Base-by-base conservation (phyloP, 64 coral and sea anemone species). In the Acropora yongei region DNA sequence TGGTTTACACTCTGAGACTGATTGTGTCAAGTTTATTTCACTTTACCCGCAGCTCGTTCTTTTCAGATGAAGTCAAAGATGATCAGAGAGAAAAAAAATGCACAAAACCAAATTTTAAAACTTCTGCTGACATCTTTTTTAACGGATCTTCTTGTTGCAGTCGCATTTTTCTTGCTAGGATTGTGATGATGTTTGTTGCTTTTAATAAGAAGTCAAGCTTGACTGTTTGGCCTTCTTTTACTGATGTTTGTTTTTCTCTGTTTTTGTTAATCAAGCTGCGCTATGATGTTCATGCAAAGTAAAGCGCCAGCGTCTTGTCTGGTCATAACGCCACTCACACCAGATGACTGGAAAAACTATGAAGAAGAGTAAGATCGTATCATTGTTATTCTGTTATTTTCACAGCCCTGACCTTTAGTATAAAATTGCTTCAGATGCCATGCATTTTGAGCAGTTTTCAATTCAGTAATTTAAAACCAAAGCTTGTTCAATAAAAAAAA, bases 201-300 rank as follows among this genome's bases (percentile, higher is more conserved):
- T 63, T 13, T 63, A 63, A 13, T 2, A 13, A 63, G 60, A 63
- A 74, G 71, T 80, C 9, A 44, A 12, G 44, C 2, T 18, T 43
- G 40, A 42, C 5, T 72, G 49, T 4, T 46, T 3, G 20, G 46
- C 12, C 7, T 74, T 49, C 13, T 49, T 48, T 49, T 17, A 5
- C 13, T 74, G 0, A 4, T 1, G 41, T 87, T 11, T 48, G 1
- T 47, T 74, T 47, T 88, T 18, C 2, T 12, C 2, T 63, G 60
- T 63, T 63, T 63, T 63, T 63, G 5, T 63, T 12, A 63, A 3
- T 63, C 60, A 63, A 97, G 95, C 3, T 97, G 95, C 82, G 95
- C 95, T 14, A 97, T 97, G 95, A 90, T 90, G 83, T 88, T 97
- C 42, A 91, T 93, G 44, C 95, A 97, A 49, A 90, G 89, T 89